Evolutionary conservation across 1,140 invertebrate species (phyloP).

Genomic region (Cyphomyrmex costatus): DNA sequence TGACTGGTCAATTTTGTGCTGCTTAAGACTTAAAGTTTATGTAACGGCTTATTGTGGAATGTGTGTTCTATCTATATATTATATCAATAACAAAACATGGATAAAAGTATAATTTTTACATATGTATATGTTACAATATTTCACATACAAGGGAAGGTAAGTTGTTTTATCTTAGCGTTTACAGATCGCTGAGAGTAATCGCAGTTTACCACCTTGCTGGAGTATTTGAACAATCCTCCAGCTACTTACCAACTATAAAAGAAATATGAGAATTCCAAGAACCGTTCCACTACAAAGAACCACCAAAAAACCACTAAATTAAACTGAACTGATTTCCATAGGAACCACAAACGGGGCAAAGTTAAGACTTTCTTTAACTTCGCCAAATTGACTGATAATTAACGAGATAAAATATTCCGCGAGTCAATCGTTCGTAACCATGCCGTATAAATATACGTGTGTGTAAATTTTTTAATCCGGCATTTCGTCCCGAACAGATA

Average conservation of each 20-base stretch:
- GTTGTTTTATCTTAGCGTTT: constrained; percentile 8
- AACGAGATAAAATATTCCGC: constrained; percentile 19
- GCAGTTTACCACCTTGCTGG: constrained; percentile 48
- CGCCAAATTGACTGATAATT: constrained; percentile 51
- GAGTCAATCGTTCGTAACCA: neutral
- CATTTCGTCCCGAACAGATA: neutral
- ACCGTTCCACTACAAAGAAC: constrained; percentile 60
- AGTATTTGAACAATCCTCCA: constrained; percentile 60
- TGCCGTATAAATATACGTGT: neutral
- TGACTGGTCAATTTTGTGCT: too few relatives aligned
- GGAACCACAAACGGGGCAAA: constrained; percentile 62
- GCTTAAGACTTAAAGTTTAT: too few relatives aligned
- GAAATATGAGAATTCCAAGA: constrained; percentile 43
- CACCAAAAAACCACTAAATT: constrained; percentile 70
- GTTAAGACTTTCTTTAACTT: constrained; percentile 71
- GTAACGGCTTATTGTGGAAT: too few relatives aligned
- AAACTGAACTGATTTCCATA: constrained; percentile 60
- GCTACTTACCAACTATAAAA: constrained; percentile 73
- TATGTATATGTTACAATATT: neutral
- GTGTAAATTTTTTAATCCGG: neutral
- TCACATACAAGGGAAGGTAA: neutral
- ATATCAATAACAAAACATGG: neutral
- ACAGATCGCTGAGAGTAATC: neutral
- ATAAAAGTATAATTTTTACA: neutral
- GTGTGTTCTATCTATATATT: neutral